Conservation (phyloP, 2,113 vertebrate genomes). For the Pelecanus crispus region DNA sequence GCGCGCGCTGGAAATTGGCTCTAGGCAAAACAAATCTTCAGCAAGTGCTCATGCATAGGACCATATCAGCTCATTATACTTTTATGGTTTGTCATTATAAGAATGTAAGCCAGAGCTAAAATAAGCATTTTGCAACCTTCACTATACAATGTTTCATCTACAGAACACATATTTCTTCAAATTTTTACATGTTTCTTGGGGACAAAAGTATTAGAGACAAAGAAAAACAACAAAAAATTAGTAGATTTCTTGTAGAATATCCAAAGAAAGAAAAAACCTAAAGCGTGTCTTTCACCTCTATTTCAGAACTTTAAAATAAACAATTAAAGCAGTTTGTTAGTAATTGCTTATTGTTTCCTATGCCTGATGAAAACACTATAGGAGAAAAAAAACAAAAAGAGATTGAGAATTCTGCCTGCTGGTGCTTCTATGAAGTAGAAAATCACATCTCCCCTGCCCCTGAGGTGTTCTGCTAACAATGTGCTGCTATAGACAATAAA, state of each 20-base stretch:
- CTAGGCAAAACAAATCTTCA: background rate
- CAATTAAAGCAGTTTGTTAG: background rate
- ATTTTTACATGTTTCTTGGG: background rate
- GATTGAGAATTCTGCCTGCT: background rate
- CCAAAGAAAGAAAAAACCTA: background rate
- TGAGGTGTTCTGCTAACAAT: background rate
- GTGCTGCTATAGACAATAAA: background rate
- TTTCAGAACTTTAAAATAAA: background rate
- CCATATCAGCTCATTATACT: background rate
- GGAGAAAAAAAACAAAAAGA: background rate
- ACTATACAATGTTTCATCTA: background rate
- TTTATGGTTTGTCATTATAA: background rate
- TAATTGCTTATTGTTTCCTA: constrained; percentile 1
- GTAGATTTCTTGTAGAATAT: background rate
- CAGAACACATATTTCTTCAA: background rate
- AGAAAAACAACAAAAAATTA: background rate
- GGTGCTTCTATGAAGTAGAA: constrained; percentile 2
- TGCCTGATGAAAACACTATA: background rate
- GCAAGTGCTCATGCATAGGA: background rate
- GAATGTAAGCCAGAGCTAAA: background rate
- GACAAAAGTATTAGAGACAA: background rate
- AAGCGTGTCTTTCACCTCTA: background rate
- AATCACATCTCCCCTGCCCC: background rate
- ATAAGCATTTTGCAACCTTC: background rate
- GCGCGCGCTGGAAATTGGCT: background rate